These are phyloP conservation scores for Orchesellides sinensis DNA, from an alignment of 2,888 invertebrate species.

Conservation along the genomic window DNA sequence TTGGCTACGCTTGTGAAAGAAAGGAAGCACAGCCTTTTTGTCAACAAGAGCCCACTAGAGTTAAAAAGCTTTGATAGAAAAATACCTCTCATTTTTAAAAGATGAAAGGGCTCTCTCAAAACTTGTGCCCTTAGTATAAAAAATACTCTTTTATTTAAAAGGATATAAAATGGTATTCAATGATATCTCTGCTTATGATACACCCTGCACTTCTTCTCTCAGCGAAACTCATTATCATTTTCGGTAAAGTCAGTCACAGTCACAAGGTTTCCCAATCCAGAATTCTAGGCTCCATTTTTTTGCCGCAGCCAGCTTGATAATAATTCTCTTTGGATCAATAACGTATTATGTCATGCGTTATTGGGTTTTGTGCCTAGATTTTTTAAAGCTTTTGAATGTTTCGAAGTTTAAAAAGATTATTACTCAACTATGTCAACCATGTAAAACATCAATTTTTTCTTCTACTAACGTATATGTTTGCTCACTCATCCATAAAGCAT, in stretches of 20 bases:
- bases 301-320: too few species aligned
- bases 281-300: too few species aligned
- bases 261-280: too few species aligned
- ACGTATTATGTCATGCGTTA: slow-evolving; percentile 27
- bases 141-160: too few species aligned
- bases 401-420: slow-evolving; percentile 33
- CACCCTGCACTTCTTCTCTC: too few species aligned
- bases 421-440: slow-evolving; percentile 17
- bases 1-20: neutral
- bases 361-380: slow-evolving; percentile 20
- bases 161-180: too few species aligned
- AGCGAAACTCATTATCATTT: too few species aligned
- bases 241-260: too few species aligned
- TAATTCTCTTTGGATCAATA: too few species aligned
- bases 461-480: slow-evolving; percentile 21
- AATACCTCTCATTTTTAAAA: slow-evolving; percentile 25
- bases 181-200: too few species aligned
- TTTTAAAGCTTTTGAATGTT: slow-evolving; percentile 17
- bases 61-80: slow-evolving; percentile 30
- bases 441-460: too few species aligned
- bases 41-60: slow-evolving; percentile 59
- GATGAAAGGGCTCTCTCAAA: slow-evolving; percentile 24
- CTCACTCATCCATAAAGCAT: slow-evolving; percentile 33
- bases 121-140: slow-evolving; percentile 38
- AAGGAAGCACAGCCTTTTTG: slow-evolving; percentile 38